A percentile compares a stretch with the other conserved stretches of the same genome.
phyloP scores from a whole-genome alignment of 2,888 invertebrate species.

The Melieria crassipennis region DNA sequence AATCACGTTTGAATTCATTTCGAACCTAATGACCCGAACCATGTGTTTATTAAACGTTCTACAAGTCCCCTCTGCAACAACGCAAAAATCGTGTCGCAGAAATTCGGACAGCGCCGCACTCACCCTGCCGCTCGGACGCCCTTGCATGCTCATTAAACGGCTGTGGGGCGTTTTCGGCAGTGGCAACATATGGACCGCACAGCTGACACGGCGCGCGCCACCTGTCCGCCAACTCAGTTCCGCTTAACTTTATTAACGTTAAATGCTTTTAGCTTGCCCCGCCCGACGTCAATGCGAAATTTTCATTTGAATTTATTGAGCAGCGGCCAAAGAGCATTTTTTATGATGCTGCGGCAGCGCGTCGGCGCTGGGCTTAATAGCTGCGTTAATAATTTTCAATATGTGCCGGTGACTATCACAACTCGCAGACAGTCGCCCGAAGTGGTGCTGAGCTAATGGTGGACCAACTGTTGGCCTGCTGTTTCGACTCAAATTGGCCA shows the following conservation, averaged over 20 bases:
- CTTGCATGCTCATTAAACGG: no score
- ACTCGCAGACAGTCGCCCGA: neutral
- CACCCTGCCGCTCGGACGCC: no score
- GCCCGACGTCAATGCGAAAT: slow-evolving; percentile 2
- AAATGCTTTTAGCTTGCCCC: slow-evolving; percentile 39
- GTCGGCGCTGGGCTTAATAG: slow-evolving; percentile 9
- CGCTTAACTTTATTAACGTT: slow-evolving; percentile 39
- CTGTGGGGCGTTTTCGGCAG: no score
- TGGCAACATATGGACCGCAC: no score
- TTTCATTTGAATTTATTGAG: slow-evolving; percentile 35
- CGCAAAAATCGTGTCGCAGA: neutral
- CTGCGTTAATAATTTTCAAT: slow-evolving; percentile 27
- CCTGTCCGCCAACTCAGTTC: slow-evolving; percentile 14
- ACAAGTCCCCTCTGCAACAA: neutral
- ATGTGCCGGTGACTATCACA: slow-evolving; percentile 9
- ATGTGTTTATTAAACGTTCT: slow-evolving; percentile 39
- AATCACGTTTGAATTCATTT: slow-evolving; percentile 39
- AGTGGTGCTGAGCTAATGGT: no score
- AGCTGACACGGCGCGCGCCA: no score
- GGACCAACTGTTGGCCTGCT: no score
- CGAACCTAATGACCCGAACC: slow-evolving; percentile 39
- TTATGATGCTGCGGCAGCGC: neutral
- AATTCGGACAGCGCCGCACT: no score
- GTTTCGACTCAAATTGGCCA: no score
- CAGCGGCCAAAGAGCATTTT: slow-evolving; percentile 19